Base-by-base conservation (phyloP, 1,140 invertebrate genomes). In the Tyrophagus putrescentiae region DNA sequence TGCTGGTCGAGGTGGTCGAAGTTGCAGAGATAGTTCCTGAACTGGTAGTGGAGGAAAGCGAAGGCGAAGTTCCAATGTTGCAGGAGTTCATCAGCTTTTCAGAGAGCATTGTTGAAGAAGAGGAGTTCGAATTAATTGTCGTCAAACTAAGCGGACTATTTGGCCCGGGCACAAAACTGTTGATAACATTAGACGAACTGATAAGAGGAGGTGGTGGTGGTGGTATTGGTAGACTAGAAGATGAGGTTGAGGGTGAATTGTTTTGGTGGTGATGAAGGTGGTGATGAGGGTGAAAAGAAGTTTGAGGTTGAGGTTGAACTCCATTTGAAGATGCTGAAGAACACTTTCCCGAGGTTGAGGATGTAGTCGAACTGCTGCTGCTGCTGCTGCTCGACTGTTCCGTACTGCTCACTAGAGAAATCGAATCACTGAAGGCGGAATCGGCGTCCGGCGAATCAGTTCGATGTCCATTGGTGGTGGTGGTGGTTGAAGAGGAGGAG, bases 361-460 rank as follows among this genome's bases (percentile, higher is more conserved):
- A 88, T 65, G 87, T 90, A 13, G 36, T 13, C n/a, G n/a, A n/a
- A n/a, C n/a, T n/a, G n/a, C n/a, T n/a, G 52, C 32, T 13, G 52
- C 32, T 29, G 52, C 4, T 31, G 52, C 32, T 32, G n/a, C n/a
- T n/a, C n/a, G 52, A 54, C 25, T 57, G 56, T 57, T 57, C 56
- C 1, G 32, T 18, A 65, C 84, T 88, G 28, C 87, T 91, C 48
- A 91, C 71, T 76, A 92, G 80, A 4, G 87, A 91, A 25, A 93
- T 87, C 61, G 87, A 93, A 72, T 97, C 93, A 64, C 89, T 93
- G 72, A 95, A 97, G 4, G 91, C 93, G 23, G 91, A 96, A 75
- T 97, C 93, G 73, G 93, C 94, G 73, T 96, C 92, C 0, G 89
- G 89, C 63, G 87, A 90, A 65, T 91, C 87, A 2, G 89, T 90